Base-by-base conservation (phyloP, 2,888 invertebrate genomes). In the Schrankia costaestrigalis region DNA sequence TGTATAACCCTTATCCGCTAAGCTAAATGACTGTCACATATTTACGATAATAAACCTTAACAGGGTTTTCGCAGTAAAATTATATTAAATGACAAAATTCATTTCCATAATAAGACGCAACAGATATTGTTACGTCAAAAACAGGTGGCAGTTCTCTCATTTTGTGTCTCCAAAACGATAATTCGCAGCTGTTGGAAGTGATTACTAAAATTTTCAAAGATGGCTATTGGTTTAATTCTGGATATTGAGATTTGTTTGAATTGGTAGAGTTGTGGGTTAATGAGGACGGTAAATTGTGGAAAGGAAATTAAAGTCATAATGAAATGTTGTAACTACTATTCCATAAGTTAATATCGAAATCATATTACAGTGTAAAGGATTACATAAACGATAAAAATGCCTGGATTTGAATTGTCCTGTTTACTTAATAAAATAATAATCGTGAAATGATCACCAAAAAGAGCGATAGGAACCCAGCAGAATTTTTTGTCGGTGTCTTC, bases 101-200 rank as follows among this genome's bases (percentile, higher is more conserved):
- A 47, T 47, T 57, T 50, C 29, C 42, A 43, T 57, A 50, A 57
- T 41, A 35, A 44, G 39, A 26, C 21, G 41, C 42, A 45, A 50
- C 50, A 46, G 34, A 50, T 54, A 54, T 45, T 57, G 45, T 57
- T 45, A 41, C 31, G 37, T 50, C 42, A 40, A 45, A 53, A 57
- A 36, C 45, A 57, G 51, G 41, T 50, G 55, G 25, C 27, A 12
- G n/a, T 15, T 28, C n/a, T n/a, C 15, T 38, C 32, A 36, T 40
- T 34, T 38, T 9, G 15, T 36, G 27, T 43, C 36, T 36, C 37
- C 12, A 12, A 40, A 41, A 33, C 35, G 35, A 56, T 51, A 47
- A 57, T 39, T 54, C 34, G 41, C 55, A 57, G 41, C 39, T 50
- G 58, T 30, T 38, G 26, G 11, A 11, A n/a, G 35, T 40, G 45